Conservation (phyloP, 2,888 invertebrate genomes). For the Aphodius sticticus region DNA sequence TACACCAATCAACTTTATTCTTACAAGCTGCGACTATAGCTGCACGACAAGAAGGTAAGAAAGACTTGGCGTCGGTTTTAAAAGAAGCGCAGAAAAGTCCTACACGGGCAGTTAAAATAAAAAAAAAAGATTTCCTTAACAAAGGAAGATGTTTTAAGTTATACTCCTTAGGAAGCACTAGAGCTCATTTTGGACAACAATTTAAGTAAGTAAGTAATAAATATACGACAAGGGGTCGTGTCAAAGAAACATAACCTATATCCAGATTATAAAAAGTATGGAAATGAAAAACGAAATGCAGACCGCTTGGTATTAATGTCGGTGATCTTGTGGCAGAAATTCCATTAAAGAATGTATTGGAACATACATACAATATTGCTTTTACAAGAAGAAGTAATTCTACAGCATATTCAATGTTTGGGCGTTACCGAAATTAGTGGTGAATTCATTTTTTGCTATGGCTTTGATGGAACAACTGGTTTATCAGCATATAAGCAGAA, state of each 20-base stretch:
- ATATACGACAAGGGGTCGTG: conserved; percentile 18
- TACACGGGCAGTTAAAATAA: not conserved
- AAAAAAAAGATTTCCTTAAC: conserved; percentile 15
- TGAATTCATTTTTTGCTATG: conserved; percentile 29
- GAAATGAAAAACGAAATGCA: conserved; percentile 25
- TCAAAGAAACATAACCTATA: conserved; percentile 16
- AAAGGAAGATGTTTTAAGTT: conserved; percentile 17
- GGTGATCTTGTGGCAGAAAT: conserved; percentile 11
- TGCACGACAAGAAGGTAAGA: conserved; percentile 16
- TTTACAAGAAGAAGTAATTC: conserved; percentile 20
- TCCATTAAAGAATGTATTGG: conserved; percentile 20
- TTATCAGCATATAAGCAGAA: conserved; percentile 25
- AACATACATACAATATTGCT: conserved; percentile 20
- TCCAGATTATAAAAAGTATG: conserved; percentile 22
- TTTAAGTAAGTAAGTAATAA: conserved; percentile 20
- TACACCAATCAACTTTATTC: conserved; percentile 24
- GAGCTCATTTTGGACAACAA: conserved; percentile 20
- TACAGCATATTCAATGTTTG: conserved; percentile 6
- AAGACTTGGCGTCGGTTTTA: conserved; percentile 21
- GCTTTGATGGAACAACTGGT: conserved; percentile 26
- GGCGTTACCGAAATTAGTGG: conserved; percentile 19
- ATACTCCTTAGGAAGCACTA: conserved; percentile 20
- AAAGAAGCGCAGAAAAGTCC: conserved; percentile 22
- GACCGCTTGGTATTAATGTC: conserved; percentile 22
- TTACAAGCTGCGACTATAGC: conserved; percentile 25